These are phyloP conservation scores for Ivindomyrus marchei DNA, from an alignment of 2,113 vertebrate genomes.

Conservation along the genomic window DNA sequence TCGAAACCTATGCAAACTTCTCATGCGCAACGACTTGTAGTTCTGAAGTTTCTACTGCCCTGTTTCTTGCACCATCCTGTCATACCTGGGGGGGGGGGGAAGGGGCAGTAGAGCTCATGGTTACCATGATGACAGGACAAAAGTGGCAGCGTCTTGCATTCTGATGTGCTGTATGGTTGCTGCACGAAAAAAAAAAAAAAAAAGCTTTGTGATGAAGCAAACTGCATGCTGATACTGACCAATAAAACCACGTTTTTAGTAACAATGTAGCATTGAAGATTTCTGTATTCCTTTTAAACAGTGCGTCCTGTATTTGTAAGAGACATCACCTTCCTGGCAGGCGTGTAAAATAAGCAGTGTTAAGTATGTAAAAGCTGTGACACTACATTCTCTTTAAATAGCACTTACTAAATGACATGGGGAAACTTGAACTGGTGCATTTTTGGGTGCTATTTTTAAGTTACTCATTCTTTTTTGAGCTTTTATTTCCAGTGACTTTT, in stretches of 20 bases:
- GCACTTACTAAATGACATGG: not conserved
- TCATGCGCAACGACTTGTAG: not conserved
- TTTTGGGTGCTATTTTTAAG: not conserved
- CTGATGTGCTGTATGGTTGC: constrained; percentile 1
- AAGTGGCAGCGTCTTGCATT: not conserved
- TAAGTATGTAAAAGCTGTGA: not conserved
- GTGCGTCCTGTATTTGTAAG: not conserved
- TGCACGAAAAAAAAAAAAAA: not conserved
- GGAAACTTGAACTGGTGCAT: not conserved
- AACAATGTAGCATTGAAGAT: not conserved
- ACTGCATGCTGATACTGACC: constrained; percentile 15
- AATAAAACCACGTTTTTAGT: constrained; percentile 10
- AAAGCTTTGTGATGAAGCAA: constrained; percentile 12
- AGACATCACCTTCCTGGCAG: not conserved
- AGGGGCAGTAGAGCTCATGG: not conserved
- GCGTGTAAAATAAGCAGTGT: not conserved
- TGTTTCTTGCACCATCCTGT: not conserved
- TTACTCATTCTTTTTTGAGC: not conserved
- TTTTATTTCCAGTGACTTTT: not conserved
- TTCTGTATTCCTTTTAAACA: not conserved
- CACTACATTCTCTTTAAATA: not conserved
- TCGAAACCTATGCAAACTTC: constrained; percentile 39
- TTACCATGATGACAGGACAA: not conserved
- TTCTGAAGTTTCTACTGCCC: not conserved
- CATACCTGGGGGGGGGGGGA: not conserved